phyloP scores from a whole-genome alignment of 2,113 vertebrate species.

The Oceanodroma tethys region DNA sequence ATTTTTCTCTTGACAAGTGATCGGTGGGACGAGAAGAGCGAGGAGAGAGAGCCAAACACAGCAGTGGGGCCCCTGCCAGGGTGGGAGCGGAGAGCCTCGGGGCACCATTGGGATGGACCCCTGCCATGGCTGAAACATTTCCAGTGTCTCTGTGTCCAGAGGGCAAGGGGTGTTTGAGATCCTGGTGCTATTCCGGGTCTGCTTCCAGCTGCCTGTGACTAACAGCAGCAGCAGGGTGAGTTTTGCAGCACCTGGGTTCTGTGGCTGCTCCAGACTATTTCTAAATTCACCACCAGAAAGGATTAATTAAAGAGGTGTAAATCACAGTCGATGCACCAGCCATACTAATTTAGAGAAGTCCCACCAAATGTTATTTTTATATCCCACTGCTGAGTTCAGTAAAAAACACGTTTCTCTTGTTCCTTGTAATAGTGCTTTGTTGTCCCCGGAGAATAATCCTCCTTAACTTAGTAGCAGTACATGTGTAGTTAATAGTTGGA shows the following conservation, averaged over 20 bases:
- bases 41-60: neutral
- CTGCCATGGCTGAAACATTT: neutral
- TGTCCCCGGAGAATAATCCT: neutral
- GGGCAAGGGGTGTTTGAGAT: neutral
- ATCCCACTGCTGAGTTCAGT: neutral
- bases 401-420: neutral
- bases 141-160: neutral
- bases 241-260: neutral
- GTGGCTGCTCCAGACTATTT: neutral
- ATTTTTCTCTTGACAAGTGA: neutral
- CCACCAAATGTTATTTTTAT: neutral
- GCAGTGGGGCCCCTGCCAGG: neutral
- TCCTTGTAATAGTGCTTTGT: neutral
- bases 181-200: neutral
- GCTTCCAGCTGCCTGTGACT: neutral
- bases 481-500: neutral
- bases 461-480: neutral
- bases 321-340: neutral
- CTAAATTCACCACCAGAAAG: neutral
- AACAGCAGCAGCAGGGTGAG: neutral
- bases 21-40: neutral
- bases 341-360: neutral
- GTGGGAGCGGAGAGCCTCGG: neutral
- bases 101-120: neutral
- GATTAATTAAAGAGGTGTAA: neutral